These are phyloP conservation scores for Diceros bicornis DNA, from an alignment of 2,797 vertebrate species.

Conservation along the genomic window DNA sequence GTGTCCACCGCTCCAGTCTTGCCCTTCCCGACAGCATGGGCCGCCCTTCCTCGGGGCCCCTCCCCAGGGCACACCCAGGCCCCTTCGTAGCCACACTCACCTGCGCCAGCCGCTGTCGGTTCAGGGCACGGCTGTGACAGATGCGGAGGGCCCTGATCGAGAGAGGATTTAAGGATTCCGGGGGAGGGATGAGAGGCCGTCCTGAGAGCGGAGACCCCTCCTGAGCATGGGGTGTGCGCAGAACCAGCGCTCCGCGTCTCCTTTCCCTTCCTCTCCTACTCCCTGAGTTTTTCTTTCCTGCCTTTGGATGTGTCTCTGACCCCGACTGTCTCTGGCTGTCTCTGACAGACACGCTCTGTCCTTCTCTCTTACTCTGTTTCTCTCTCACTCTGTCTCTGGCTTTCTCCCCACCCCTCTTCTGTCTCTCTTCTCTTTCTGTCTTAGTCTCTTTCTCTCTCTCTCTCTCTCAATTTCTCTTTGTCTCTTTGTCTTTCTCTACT, in stretches of 20 bases:
- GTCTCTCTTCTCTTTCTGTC: too few species aligned
- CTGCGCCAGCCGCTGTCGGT: neutral
- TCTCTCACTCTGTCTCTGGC: neutral
- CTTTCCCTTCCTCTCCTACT: neutral
- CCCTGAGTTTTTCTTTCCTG: neutral
- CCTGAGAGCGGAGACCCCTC: slow-evolving; percentile 23
- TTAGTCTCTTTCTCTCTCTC: too few species aligned
- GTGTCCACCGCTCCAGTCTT: too few species aligned
- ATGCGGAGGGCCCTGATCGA: neutral
- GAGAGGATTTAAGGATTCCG: slow-evolving; percentile 75
- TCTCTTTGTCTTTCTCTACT: too few species aligned
- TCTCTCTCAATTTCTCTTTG: neutral
- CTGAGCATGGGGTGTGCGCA: neutral
- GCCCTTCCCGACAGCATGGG: neutral
- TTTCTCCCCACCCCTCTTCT: too few species aligned
- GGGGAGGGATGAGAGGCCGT: neutral
- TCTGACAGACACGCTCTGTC: too few species aligned
- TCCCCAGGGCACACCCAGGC: neutral
- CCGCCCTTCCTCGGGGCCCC: neutral
- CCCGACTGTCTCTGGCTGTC: neutral
- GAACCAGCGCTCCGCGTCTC: too few species aligned
- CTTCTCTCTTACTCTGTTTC: neutral
- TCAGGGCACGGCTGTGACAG: slow-evolving; percentile 27
- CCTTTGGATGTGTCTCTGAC: neutral
- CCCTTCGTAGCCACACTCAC: neutral